Evolutionary conservation across 2,888 invertebrate genomes (phyloP).

Genomic region (Ophioninae sp.): DNA sequence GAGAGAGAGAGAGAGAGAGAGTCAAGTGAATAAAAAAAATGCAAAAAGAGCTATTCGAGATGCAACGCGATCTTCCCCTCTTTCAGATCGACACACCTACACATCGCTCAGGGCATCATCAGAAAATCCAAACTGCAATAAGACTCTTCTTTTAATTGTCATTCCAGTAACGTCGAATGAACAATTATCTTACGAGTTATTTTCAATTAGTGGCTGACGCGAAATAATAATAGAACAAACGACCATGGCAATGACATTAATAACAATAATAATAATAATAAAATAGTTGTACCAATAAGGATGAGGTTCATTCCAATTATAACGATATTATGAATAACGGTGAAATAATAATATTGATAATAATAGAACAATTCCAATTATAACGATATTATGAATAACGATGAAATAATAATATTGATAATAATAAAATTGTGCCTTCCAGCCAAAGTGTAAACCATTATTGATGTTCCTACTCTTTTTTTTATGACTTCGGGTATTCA

Average conservation of each 20-base stretch:
- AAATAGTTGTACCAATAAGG: no score
- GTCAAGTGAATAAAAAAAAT: slow-evolving; percentile 10
- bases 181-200: slow-evolving; percentile 25
- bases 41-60: slow-evolving; percentile 27
- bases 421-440: background rate
- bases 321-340: no score
- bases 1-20: slow-evolving; percentile 6
- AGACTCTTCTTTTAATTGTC: slow-evolving; percentile 52
- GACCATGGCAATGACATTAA: background rate
- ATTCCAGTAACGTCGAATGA: slow-evolving; percentile 7
- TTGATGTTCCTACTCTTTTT: background rate
- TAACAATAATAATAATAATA: background rate
- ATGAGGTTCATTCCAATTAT: no score
- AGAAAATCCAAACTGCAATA: slow-evolving; percentile 36
- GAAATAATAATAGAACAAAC: background rate
- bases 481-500: background rate
- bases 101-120: slow-evolving; percentile 25
- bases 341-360: no score
- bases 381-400: background rate
- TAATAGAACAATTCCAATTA: background rate
- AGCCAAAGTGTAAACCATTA: background rate
- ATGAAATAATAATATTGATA: background rate
- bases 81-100: slow-evolving; percentile 56
- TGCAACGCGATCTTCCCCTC: slow-evolving; percentile 8
- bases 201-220: slow-evolving; percentile 20